Evolutionary conservation across 2,113 vertebrate species (phyloP).

Genomic region (zebrafish (Danio rerio)): GRCz12tu NC_133181.1:37118001-37118500

Average conservation of each 20-base stretch:
- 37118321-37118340: not conserved
- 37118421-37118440: not conserved
- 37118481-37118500: too few species aligned
- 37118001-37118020: constrained; percentile 18
- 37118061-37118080: constrained; percentile 26
- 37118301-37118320: too few species aligned
- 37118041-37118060: constrained; percentile 19
- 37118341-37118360: not conserved
- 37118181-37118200: not conserved
- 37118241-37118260: too few species aligned
- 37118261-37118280: not conserved
- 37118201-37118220: not conserved
- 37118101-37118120: constrained; percentile 16
- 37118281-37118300: not conserved
- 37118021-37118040: constrained; percentile 12
- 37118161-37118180: not conserved
- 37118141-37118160: not conserved
- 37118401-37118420: not conserved
- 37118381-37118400: too few species aligned
- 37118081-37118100: not conserved
- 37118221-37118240: not conserved
- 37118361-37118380: too few species aligned
- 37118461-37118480: not conserved
- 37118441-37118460: not conserved
- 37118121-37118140: not conserved